Percentiles rank a stretch among this genome's conserved stretches.
Evolutionary conservation across 2,113 vertebrate species (phyloP).

Genomic region (Sylvilagus bachmani): DNA sequence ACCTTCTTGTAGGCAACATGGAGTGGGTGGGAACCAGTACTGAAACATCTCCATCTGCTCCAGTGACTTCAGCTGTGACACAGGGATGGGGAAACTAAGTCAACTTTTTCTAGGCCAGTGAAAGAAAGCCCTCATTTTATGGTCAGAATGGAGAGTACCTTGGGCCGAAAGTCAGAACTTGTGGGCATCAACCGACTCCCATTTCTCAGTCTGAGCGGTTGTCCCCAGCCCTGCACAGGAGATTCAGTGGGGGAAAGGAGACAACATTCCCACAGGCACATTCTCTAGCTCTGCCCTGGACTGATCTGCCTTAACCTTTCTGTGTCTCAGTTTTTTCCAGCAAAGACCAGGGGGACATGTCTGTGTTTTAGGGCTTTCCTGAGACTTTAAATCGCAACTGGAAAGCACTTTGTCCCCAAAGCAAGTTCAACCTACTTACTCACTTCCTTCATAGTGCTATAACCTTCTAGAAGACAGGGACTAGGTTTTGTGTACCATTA

Average conservation of each 20-base stretch:
- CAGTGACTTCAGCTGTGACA: neutral
- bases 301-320: neutral
- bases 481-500: neutral
- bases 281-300: neutral
- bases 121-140: conserved; percentile 48
- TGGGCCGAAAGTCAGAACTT: conserved; percentile 11
- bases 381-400: neutral
- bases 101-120: conserved; percentile 58
- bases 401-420: neutral
- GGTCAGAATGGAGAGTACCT: neutral
- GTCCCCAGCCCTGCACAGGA: neutral
- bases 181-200: neutral
- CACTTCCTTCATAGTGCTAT: neutral
- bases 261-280: neutral
- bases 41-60: neutral
- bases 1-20: neutral
- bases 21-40: neutral
- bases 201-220: neutral
- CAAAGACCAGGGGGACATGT: neutral
- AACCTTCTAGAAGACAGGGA: neutral
- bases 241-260: neutral
- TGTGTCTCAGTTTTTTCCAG: neutral
- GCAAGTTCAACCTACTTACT: neutral
- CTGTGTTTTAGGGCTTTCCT: neutral
- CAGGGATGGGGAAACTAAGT: conserved; percentile 10